Evolutionary conservation across 2,888 invertebrate genomes (phyloP).

Genomic region (Zootermopsis nevadensis): DNA sequence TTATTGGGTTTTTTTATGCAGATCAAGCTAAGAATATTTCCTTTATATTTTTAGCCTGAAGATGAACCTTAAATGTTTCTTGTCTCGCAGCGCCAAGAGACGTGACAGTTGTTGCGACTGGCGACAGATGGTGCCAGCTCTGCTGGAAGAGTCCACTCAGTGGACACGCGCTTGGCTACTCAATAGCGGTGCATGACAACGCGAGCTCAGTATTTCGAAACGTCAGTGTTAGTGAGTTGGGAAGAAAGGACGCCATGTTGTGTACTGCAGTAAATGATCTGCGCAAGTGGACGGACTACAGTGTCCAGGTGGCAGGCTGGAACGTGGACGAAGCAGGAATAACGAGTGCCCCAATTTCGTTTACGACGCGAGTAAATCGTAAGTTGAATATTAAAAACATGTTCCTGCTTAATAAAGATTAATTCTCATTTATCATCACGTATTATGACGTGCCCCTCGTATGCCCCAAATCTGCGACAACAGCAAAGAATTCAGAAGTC

Average conservation of each 20-base stretch:
- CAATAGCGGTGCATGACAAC: slow-evolving; percentile 15
- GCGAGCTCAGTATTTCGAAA: not conserved
- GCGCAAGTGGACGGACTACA: slow-evolving; percentile 22
- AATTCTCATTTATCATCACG: too few species aligned
- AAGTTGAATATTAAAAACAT: not conserved
- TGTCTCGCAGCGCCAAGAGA: slow-evolving; percentile 26
- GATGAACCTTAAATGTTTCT: too few species aligned
- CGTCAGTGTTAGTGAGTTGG: not conserved
- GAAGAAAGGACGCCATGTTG: not conserved
- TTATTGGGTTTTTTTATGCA: not conserved
- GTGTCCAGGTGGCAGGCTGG: slow-evolving; percentile 43
- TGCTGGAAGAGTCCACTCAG: slow-evolving; percentile 41
- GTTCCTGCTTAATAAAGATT: too few species aligned
- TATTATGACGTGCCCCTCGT: too few species aligned
- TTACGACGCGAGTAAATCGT: slow-evolving; percentile 36
- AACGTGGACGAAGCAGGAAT: slow-evolving; percentile 45
- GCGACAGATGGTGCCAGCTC: slow-evolving; percentile 19
- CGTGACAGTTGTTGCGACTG: slow-evolving; percentile 10
- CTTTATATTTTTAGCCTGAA: too few species aligned
- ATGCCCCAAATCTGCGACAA: too few species aligned
- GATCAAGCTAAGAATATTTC: too few species aligned
- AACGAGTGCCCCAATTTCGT: slow-evolving; percentile 7
- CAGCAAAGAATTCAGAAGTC: too few species aligned
- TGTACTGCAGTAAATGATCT: slow-evolving; percentile 35
- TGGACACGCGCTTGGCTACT: slow-evolving; percentile 41